These are phyloP conservation scores for Pristiophorus japonicus DNA, from an alignment of 2,113 vertebrate species.

Conservation along the genomic window DNA sequence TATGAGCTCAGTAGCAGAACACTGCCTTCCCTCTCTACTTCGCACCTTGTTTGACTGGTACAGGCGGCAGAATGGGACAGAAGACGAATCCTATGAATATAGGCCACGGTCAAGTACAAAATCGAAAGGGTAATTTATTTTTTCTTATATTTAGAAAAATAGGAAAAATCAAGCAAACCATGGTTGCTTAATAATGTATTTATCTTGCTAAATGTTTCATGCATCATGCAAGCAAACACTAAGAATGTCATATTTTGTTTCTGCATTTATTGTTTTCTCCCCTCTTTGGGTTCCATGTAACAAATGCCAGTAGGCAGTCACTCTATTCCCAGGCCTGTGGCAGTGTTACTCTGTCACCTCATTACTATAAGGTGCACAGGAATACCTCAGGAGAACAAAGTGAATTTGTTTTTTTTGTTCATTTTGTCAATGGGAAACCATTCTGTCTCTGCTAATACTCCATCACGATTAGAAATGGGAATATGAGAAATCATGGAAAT, in stretches of 20 bases:
- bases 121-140: slow-evolving; percentile 80
- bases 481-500: neutral
- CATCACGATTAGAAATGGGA: neutral
- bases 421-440: neutral
- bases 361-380: neutral
- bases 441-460: neutral
- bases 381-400: neutral
- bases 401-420: neutral
- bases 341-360: neutral
- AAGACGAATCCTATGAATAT: slow-evolving; percentile 93
- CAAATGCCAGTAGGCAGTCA: neutral
- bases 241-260: neutral
- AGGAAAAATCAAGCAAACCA: neutral
- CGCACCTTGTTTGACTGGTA: slow-evolving; percentile 99
- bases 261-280: neutral
- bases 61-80: slow-evolving; percentile 87
- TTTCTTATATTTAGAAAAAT: neutral
- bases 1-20: slow-evolving; percentile 99
- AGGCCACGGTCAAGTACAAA: slow-evolving; percentile 92
- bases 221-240: neutral
- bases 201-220: neutral
- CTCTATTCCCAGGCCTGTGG: neutral
- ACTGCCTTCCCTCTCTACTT: slow-evolving; percentile 97
- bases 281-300: too few species aligned
- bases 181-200: neutral